Evolutionary conservation across 2,797 vertebrate species (phyloP), one percentile per base, ranked within the genome.

Genomic region (Oryzias dopingdopingensis): DNA sequence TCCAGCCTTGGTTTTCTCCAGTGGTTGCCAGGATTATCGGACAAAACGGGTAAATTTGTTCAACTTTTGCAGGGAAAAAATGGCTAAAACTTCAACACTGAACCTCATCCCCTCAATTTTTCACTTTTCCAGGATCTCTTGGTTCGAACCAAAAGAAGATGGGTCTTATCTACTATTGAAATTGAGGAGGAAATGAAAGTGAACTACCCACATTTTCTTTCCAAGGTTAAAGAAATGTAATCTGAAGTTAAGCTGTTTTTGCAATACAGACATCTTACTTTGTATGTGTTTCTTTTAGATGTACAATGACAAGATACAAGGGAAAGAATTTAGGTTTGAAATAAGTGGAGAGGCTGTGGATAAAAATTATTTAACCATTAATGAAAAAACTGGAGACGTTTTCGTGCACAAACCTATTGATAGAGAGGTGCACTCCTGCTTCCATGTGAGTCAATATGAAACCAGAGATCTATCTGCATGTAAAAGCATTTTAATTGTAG

Each of bases 101-200:
- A 37, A 3, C 32, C 12, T 10, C 32, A 37, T 37, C 10, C 1
- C 32, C 10, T 2, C 10, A 37, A 37, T 37, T 59, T 47, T 20
- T 51, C 22, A 3, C 14, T 32, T 70, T 4, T 52, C 10, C 64
- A 93, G 92, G 86, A 91, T 14, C 42, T 87, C 42, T 81, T 95
- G 10, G 20, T 10, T 10, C 82, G 90, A 14, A 65, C 82, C 42
- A 95, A 95, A 79, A 93, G 93, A 81, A 83, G 92, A 68, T 95
- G 94, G 94, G 59, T 95, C 46, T 67, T 96, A 59, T 92, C 90
- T n/a, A 93, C 92, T 0, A 80, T 95, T 58, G 87, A 93, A 12
- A 0, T 96, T 12, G 14, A 57, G 13, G 95, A 96, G 63, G 93
- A 94, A 44, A 55, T 29, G 47, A 1, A 52, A 0, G 64, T 42